Evolutionary conservation across 2,797 vertebrate species (phyloP), one percentile per base, ranked within the genome.

Genomic region (Eptatretus atami): DNA sequence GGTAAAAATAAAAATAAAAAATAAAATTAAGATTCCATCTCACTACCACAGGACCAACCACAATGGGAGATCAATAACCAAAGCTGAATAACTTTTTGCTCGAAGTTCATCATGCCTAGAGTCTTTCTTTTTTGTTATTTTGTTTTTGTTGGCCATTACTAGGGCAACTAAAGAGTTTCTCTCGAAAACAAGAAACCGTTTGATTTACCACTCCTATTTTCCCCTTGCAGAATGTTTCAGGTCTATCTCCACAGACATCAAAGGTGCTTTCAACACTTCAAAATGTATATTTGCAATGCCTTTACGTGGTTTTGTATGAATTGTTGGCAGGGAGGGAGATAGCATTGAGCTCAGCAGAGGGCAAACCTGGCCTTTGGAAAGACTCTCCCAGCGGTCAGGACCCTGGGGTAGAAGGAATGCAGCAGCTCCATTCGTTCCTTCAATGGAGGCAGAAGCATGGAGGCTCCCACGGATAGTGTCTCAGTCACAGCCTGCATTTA

Each of bases 381-480:
- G 74, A 64, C 79, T 81, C 70, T 81, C 80, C 80, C 80, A 82
- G 69, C 80, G 73, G 66, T 81, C 80, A 66, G 80, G 80, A 64
- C 80, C 80, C 68, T 82, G 80, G 13, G 80, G 80, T 54, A 82
- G 69, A 65, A 82, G 79, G 79, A 80, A 71, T 82, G 80, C 1
- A 82, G 74, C 68, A 82, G 72, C 66, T 82, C 80, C 80, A 82
- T 81, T 55, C 80, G 76, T 67, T 82, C 80, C 66, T 79, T 67
- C 65, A 81, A 69, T 1, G 80, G 80, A 67, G 80, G 80, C 67
- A 82, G 75, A 0, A 82, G 69, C 80, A 82, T 82, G 12, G 80
- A 81, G 55, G 80, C 80, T 67, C 80, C 80, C 53, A 82, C 80
- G 63, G 80, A 82, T 13, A 82, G 67, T 9, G 80, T 82, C 69